Evolutionary conservation across 2,888 invertebrate species (phyloP).

Genomic region (Stenurella melanura): DNA sequence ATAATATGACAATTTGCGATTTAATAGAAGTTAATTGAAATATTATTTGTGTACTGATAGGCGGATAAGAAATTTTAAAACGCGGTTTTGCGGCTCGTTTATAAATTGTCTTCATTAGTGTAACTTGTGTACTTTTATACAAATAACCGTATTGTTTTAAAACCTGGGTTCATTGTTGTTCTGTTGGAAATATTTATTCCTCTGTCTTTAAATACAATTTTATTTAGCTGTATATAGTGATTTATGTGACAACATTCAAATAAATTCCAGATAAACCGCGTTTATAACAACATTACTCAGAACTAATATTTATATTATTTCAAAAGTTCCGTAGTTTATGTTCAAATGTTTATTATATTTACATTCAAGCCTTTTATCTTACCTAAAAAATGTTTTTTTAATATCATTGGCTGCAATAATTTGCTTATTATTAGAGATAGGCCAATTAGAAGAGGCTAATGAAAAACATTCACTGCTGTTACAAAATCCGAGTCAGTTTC

Average conservation of each 20-base stretch:
- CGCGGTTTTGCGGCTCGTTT: not conserved
- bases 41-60: no score
- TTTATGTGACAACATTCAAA: conserved; percentile 61
- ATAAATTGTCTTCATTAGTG: conserved; percentile 6
- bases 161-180: conserved; percentile 41
- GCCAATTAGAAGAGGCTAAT: conserved; percentile 41
- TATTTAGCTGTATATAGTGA: conserved; percentile 60
- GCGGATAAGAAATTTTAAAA: no score
- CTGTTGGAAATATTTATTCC: conserved; percentile 55
- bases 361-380: conserved; percentile 56
- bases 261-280: conserved; percentile 57
- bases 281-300: conserved; percentile 57
- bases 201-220: conserved; percentile 53
- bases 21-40: no score
- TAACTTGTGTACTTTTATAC: conserved; percentile 36
- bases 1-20: no score
- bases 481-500: conserved; percentile 8
- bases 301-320: conserved; percentile 59
- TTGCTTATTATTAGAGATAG: conserved; percentile 42
- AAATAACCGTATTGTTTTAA: conserved; percentile 44
- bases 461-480: conserved; percentile 32
- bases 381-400: conserved; percentile 45
- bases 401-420: conserved; percentile 40
- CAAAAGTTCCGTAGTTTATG: conserved; percentile 54
- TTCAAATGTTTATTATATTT: conserved; percentile 56